phyloP scores from a whole-genome alignment of 2,797 vertebrate species.

The Xenops minutus region DNA sequence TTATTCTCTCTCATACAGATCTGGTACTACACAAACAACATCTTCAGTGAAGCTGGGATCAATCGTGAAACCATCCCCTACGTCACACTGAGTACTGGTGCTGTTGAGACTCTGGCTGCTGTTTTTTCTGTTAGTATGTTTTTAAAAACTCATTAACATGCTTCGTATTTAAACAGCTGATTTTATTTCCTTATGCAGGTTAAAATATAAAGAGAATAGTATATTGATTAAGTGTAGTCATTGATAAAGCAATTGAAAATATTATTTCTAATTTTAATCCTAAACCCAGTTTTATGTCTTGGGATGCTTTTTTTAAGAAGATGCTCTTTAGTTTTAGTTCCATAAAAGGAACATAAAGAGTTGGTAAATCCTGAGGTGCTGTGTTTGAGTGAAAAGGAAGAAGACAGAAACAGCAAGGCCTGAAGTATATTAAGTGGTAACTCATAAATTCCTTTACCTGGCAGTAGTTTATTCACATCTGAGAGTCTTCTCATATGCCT shows the following conservation, averaged over 20 bases:
- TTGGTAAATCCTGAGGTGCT: background rate
- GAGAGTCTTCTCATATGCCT: accelerated
- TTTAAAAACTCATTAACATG: background rate
- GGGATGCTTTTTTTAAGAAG: background rate
- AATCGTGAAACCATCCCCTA: constrained; percentile 80
- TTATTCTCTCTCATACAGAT: constrained; percentile 76
- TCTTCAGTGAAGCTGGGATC: constrained; percentile 87
- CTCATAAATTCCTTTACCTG: background rate
- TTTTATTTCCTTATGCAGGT: background rate
- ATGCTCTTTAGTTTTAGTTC: background rate
- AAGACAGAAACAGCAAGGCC: background rate
- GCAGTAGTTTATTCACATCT: background rate
- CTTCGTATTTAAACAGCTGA: background rate
- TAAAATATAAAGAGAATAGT: background rate
- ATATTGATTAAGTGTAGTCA: background rate
- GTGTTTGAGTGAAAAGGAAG: background rate
- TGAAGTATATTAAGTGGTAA: background rate
- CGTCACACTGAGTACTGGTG: constrained; percentile 89
- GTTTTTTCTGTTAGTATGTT: constrained; percentile 87
- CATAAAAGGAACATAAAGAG: background rate
- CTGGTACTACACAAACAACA: constrained; percentile 95
- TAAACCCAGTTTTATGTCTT: background rate
- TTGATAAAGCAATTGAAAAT: background rate
- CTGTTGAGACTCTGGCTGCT: constrained; percentile 85
- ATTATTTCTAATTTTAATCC: background rate